Evolutionary conservation across 1,140 invertebrate genomes (phyloP).

Genomic region (Tetraneura akinire): DNA sequence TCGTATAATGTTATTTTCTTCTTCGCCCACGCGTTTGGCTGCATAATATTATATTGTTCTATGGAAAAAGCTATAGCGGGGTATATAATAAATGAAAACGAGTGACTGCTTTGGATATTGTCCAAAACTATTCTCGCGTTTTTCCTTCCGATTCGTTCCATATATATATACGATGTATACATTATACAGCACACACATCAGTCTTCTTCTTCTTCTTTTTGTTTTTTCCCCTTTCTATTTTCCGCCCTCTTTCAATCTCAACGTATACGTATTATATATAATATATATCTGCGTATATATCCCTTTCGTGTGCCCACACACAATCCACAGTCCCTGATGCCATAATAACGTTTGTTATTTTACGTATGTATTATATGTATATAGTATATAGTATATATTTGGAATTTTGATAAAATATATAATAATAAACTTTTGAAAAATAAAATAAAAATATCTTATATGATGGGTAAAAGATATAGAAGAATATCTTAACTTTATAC

Average conservation of each 20-base stretch:
- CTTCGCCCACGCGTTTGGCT: background rate
- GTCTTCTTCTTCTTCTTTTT: background rate
- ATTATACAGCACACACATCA: background rate
- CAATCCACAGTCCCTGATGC: too few species aligned
- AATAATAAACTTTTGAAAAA: too few species aligned
- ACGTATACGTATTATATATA: too few species aligned
- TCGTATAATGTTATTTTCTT: background rate
- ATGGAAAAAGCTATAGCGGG: background rate
- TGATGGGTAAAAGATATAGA: too few species aligned
- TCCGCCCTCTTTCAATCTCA: too few species aligned
- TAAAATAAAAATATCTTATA: too few species aligned
- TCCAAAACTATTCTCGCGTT: slow-evolving; percentile 33
- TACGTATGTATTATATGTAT: too few species aligned
- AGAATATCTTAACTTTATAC: too few species aligned
- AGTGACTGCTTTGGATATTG: background rate
- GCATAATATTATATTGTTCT: slow-evolving; percentile 15
- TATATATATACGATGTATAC: background rate
- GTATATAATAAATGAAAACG: background rate
- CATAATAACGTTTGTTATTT: background rate
- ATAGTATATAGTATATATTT: too few species aligned
- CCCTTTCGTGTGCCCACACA: too few species aligned
- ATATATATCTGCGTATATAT: too few species aligned
- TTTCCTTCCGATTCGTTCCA: slow-evolving; percentile 28
- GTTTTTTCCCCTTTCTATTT: background rate
- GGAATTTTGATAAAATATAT: too few species aligned